Base-by-base conservation (phyloP, 1,140 invertebrate species). In the Temnothorax nylanderi region DNA sequence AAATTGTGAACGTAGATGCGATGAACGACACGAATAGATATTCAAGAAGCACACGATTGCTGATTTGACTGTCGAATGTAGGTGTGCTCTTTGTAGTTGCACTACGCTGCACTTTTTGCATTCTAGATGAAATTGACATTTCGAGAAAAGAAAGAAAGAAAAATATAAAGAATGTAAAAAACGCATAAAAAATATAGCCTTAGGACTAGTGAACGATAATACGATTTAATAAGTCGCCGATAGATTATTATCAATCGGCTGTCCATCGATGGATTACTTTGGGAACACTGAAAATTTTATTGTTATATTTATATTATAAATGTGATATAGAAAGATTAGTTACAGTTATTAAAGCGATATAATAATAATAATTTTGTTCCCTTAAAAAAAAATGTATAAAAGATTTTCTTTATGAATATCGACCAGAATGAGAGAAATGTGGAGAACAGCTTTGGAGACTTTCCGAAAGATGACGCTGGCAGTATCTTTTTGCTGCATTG, bases 21-120 rank as follows among this genome's bases (percentile, higher is more conserved):
- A 47, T 0, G 37, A 41, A 41, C 0, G 37, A 41, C 37, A 6
- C 37, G 37, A 41, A 41, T 49, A 5, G 18, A n/a, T 8, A 4
- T 44, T 8, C 26, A 11, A 7, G 5, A 7, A 21, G 2, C 3
- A 8, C 13, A 64, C 2, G 11, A 26, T 78, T 64, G 26, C 75
- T 78, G 75, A 78, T 78, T 78, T 78, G 75, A 51, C 3, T 58
- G 21, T 26, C 11, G 1, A 37, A 18, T 37, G 10, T 6, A 18
- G 26, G 11, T 56, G 10, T 41, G n/a, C 11, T 16, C 5, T 16
- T 75, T 5, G 69, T n/a, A 49, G 7, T 13, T 34, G 47, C 47
- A 34, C 16, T 6, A 1, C 10, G 7, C 1, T 51, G 11, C 16
- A 72, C 16, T 3, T 51, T 72, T 32, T 16, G n/a, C 44, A 49